A percentile compares a stretch with the other conserved stretches of the same genome.
Evolutionary conservation across 2,113 vertebrate genomes (phyloP).

Genomic region (Hymenochirus boettgeri): DNA sequence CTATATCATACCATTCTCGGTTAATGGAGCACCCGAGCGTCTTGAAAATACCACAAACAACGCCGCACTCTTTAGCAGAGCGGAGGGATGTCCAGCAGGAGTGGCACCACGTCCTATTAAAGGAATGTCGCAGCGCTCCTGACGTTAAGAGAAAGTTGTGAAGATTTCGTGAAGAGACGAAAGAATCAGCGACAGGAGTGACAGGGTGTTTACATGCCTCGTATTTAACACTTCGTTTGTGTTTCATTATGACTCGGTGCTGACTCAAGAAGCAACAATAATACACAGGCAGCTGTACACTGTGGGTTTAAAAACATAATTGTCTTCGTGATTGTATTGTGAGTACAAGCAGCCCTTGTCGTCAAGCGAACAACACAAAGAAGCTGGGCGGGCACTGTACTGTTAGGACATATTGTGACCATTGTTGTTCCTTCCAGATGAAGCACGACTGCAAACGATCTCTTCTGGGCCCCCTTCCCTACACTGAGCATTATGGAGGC

Average conservation of each 20-base stretch:
- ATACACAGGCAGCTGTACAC: neutral
- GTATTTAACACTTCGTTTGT: too few species aligned
- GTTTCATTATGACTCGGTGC: neutral
- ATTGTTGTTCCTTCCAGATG: neutral
- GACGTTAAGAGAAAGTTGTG: conserved; percentile 8
- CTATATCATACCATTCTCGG: neutral
- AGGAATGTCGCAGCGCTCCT: conserved; percentile 38
- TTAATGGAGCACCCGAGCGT: neutral
- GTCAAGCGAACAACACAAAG: conserved; percentile 1
- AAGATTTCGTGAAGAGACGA: accelerated
- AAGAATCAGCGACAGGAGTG: accelerated
- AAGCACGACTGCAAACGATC: neutral
- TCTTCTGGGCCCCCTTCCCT: neutral
- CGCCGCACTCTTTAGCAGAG: conserved; percentile 49
- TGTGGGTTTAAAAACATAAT: neutral
- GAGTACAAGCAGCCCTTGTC: neutral
- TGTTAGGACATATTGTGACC: neutral
- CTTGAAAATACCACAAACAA: neutral
- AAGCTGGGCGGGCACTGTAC: neutral
- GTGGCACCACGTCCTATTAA: conserved; percentile 49
- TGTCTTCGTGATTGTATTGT: neutral
- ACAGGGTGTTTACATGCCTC: neutral
- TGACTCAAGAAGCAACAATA: neutral
- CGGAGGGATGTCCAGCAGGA: conserved; percentile 46
- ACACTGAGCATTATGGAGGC: neutral